A percentile compares a stretch with the other conserved stretches of the same genome.
Conservation (phyloP, 1,140 invertebrate genomes). For the Polypedilum pembai region DNA sequence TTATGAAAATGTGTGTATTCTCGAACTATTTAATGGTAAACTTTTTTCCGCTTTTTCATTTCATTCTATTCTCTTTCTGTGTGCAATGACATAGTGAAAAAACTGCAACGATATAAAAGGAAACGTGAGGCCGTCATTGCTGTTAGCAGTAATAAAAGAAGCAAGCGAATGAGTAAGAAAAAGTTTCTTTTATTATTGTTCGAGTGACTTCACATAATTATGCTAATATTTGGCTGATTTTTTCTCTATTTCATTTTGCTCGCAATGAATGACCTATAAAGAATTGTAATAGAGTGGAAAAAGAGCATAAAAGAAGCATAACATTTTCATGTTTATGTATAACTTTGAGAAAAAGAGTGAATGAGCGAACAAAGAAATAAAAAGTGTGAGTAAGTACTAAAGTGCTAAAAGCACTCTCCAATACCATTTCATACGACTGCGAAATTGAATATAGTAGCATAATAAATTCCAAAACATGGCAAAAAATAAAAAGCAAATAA, state of each 20-base stretch:
- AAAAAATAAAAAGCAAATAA: constrained; percentile 23
- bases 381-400: constrained; percentile 11
- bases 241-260: background rate
- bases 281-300: constrained; percentile 25
- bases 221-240: constrained; percentile 6
- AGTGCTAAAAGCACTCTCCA: constrained; percentile 16
- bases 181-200: background rate
- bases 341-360: background rate
- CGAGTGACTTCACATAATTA: background rate
- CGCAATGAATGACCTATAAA: background rate
- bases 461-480: constrained; percentile 21
- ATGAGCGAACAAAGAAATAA: background rate
- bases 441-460: background rate
- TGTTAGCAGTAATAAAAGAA: too few relatives aligned
- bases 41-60: background rate
- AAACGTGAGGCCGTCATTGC: background rate
- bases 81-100: background rate
- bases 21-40: background rate
- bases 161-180: background rate
- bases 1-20: constrained; percentile 18
- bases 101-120: background rate
- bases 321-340: constrained; percentile 24
- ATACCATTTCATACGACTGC: background rate
- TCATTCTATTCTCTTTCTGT: too few relatives aligned
- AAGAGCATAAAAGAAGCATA: constrained; percentile 26